Base-by-base conservation (phyloP, 2,113 vertebrate genomes). In the Caracal caracal region DNA sequence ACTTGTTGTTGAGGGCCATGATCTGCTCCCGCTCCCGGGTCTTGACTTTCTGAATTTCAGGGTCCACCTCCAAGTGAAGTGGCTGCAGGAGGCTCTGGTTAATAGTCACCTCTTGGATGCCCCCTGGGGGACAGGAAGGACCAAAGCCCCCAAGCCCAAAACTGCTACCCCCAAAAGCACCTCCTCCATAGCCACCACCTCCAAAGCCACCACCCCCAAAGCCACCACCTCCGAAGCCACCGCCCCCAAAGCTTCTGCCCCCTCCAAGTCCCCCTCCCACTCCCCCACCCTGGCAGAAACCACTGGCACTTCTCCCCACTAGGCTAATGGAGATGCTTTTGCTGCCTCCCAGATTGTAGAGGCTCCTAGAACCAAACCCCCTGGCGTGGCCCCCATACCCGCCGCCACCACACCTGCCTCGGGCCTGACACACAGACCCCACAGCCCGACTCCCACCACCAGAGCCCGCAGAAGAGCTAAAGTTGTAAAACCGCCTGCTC, bases 1-100 rank as follows among this genome's bases (percentile, higher is more conserved):
- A 99, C 90, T 99, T 99, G 98, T 99, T 98, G 95, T 99, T 99
- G 51, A 99, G 99, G 88, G 97, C 98, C 35, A 99, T 99, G 97
- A 99, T 99, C 94, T 99, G 98, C 33, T 99, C 97, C 97, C 99
- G 99, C 97, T 99, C 99, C 70, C 98, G 97, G 82, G 63, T 53
- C 96, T 99, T 99, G 47, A 98, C 88, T 0, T 26, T 68, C 20
- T 98, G 97, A 97, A 99, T 78, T 0, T 97, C 92, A 78, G 98
- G 98, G 82, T 98, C 96, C 2, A 99, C 96, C 22, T 98, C 97
- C 7, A 98, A 11, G 16, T 93, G 51, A 79, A 98, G 98, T 0
- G 95, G 96, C 10, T 96, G 94, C 7, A 98, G 95, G 59, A 99
- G 98, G 49, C 97, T 98, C 76, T 97, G 51, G 2, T 98, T 96